phyloP scores from a whole-genome alignment of 2,797 vertebrate genomes.

The Geotrypetes seraphini region DNA sequence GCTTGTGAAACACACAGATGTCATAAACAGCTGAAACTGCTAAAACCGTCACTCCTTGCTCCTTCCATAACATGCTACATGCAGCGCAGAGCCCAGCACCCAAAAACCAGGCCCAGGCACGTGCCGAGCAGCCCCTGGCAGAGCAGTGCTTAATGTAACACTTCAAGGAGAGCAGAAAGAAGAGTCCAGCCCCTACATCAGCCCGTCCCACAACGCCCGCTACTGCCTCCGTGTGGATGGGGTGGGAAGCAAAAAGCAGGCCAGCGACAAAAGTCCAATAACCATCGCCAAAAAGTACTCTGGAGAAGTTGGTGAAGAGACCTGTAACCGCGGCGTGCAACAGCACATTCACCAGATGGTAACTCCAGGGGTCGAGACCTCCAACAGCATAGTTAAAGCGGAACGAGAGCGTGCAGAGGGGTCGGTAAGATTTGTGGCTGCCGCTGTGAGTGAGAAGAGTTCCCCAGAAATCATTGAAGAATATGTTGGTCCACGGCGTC shows the following conservation, averaged over 20 bases:
- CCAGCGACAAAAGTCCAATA: constrained; percentile 87
- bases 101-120: constrained; percentile 78
- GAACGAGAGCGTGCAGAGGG: constrained; percentile 94
- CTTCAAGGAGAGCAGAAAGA: constrained; percentile 86
- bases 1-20: constrained; percentile 79
- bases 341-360: constrained; percentile 84
- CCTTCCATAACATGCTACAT: constrained; percentile 97
- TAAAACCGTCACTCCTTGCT: constrained; percentile 92
- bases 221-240: constrained; percentile 92
- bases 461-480: constrained; percentile 98
- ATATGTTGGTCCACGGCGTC: constrained; percentile 91
- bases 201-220: constrained; percentile 89
- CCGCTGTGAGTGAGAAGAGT: constrained; percentile 94
- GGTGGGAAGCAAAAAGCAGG: constrained; percentile 88
- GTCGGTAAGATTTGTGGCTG: constrained; percentile 96
- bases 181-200: constrained; percentile 86
- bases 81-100: constrained; percentile 73
- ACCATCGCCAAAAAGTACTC: constrained; percentile 77
- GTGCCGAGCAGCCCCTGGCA: constrained; percentile 47
- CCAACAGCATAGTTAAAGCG: constrained; percentile 84
- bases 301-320: constrained; percentile 82
- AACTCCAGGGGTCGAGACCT: constrained; percentile 89
- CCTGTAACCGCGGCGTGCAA: constrained; percentile 80
- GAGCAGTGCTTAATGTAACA: constrained; percentile 84
- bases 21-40: constrained; percentile 85